phyloP scores from a whole-genome alignment of 1,140 invertebrate species.

The Trissolcus basalis region DNA sequence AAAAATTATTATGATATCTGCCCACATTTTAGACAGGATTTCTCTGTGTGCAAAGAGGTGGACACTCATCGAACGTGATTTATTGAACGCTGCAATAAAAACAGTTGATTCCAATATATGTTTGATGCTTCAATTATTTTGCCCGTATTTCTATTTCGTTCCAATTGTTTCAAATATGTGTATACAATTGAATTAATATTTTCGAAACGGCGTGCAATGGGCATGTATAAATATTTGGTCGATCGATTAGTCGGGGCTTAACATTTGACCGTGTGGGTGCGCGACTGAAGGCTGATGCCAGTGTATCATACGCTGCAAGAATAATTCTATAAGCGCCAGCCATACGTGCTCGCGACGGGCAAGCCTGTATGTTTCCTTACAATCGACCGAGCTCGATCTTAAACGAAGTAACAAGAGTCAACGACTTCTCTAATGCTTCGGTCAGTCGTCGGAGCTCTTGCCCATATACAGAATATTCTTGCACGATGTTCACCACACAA shows the following conservation, averaged over 20 bases:
- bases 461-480: conserved; percentile 24
- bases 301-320: conserved; percentile 21
- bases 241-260: conserved; percentile 38
- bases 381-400: conserved; percentile 53
- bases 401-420: conserved; percentile 48
- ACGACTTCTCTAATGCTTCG: conserved; percentile 49
- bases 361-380: conserved; percentile 44
- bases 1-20: no score
- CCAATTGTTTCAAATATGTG: not conserved
- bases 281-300: conserved; percentile 24
- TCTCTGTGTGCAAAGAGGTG: no score
- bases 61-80: no score
- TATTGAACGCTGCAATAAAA: no score
- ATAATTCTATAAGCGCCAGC: conserved; percentile 44
- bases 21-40: no score
- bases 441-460: conserved; percentile 42
- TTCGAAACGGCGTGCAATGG: conserved; percentile 9
- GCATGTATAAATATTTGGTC: conserved; percentile 43
- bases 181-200: conserved; percentile 32
- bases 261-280: conserved; percentile 39
- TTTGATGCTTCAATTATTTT: no score
- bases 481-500: no score
- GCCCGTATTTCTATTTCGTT: no score
- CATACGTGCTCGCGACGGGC: conserved; percentile 26
- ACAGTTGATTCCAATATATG: no score